Evolutionary conservation across 2,797 vertebrate species (phyloP).

Genomic region (Coranthus polyacanthus): DNA sequence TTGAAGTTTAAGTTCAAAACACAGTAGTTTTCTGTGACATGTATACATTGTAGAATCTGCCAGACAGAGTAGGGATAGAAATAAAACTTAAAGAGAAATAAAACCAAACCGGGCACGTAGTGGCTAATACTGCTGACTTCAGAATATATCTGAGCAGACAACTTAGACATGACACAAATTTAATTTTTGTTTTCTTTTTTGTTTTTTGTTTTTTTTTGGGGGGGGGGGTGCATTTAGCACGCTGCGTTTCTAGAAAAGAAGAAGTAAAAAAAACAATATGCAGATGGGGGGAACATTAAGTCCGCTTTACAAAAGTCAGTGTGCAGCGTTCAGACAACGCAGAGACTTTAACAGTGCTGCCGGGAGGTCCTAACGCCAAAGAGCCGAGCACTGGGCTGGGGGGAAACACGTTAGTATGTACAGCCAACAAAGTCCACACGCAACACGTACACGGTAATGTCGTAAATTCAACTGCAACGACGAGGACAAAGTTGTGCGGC

Average conservation of each 20-base stretch:
- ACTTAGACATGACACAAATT: no score
- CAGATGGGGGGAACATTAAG: conserved; percentile 11
- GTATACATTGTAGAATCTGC: neutral
- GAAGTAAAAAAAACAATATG: conserved; percentile 6
- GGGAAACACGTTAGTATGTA: conserved; percentile 33
- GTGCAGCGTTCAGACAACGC: conserved; percentile 15
- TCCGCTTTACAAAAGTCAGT: conserved; percentile 19
- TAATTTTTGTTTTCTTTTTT: no score
- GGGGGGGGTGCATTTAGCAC: no score
- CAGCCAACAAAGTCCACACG: conserved; percentile 17
- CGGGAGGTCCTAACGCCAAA: conserved; percentile 8
- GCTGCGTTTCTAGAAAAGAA: neutral
- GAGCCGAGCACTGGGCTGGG: neutral
- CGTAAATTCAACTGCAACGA: conserved; percentile 9
- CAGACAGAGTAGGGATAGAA: no score
- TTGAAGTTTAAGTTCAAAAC: no score
- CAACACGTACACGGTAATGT: conserved; percentile 31
- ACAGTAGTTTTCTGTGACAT: neutral
- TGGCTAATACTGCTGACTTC: neutral
- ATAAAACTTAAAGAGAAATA: neutral
- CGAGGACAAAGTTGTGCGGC: conserved; percentile 42
- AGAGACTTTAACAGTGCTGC: conserved; percentile 12
- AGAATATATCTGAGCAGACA: neutral
- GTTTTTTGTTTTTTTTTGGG: no score
- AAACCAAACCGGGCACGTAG: neutral